Evolutionary conservation across 2,113 vertebrate genomes (phyloP).

Genomic region (Symphodus melops): DNA sequence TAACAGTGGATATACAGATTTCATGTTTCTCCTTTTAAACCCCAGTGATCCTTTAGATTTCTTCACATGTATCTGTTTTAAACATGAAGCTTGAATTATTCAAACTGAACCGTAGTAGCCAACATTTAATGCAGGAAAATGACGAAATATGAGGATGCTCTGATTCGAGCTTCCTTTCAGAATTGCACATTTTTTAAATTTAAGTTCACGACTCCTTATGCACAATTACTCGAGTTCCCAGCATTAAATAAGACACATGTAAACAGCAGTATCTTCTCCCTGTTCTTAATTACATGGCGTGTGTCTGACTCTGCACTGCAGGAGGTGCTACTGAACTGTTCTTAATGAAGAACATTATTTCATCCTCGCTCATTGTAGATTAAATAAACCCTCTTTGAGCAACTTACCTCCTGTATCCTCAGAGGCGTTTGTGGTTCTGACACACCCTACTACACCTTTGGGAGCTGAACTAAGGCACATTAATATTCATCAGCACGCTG

Average conservation of each 20-base stretch:
- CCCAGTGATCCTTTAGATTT: no score
- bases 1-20: not conserved
- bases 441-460: conserved; percentile 36
- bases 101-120: not conserved
- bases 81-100: no score
- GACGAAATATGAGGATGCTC: no score
- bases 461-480: conserved; percentile 61
- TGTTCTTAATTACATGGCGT: not conserved
- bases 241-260: not conserved
- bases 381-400: conserved; percentile 10
- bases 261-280: not conserved
- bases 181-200: not conserved
- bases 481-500: conserved; percentile 37
- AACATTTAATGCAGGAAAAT: not conserved
- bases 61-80: no score
- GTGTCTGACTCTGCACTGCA: not conserved
- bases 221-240: not conserved
- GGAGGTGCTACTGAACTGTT: not conserved
- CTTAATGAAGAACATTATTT: conserved; percentile 5
- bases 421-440: conserved; percentile 48
- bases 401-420: conserved; percentile 68
- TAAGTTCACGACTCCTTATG: not conserved
- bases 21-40: not conserved
- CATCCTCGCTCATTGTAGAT: conserved; percentile 12
- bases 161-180: not conserved